Percentiles rank a stretch among this genome's conserved stretches.
Evolutionary conservation across 2,888 invertebrate species (phyloP).

Genomic region (Calliphora vomitoria): DNA sequence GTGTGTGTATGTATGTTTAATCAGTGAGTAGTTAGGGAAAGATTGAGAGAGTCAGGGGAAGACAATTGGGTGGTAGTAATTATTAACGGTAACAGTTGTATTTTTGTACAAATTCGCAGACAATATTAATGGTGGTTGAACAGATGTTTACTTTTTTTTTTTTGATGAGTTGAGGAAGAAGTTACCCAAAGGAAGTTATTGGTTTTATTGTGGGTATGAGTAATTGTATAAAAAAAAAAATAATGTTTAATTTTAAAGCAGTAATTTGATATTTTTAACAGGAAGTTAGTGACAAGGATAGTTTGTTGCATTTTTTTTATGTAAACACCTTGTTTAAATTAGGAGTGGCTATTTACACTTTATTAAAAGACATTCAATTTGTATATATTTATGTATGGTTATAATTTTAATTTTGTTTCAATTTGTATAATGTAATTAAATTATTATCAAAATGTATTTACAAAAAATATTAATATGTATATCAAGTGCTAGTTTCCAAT

Average conservation of each 20-base stretch:
- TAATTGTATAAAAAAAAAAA: not conserved
- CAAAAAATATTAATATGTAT: too few species aligned
- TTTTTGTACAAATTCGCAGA: constrained; percentile 19
- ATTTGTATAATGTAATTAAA: too few species aligned
- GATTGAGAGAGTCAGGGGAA: constrained; percentile 15
- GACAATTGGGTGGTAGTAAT: constrained; percentile 66
- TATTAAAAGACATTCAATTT: constrained; percentile 3
- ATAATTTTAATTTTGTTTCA: too few species aligned
- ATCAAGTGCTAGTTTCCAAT: too few species aligned
- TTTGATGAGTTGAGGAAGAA: constrained; percentile 24
- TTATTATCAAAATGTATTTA: too few species aligned
- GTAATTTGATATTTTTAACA: not conserved
- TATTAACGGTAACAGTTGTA: constrained; percentile 55
- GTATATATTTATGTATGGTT: too few species aligned
- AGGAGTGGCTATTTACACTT: too few species aligned
- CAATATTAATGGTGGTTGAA: constrained; percentile 62
- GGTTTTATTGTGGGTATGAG: not conserved
- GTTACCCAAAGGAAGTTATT: constrained; percentile 13
- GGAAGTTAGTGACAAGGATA: not conserved
- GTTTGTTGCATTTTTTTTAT: not conserved
- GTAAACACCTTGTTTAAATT: too few species aligned
- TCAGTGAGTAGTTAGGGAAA: not conserved
- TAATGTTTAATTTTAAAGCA: not conserved
- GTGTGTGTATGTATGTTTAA: not conserved
- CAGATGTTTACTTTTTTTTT: constrained; percentile 66